Conservation (phyloP, 2,797 vertebrate species). For the Gadopsis bispinosus region DNA sequence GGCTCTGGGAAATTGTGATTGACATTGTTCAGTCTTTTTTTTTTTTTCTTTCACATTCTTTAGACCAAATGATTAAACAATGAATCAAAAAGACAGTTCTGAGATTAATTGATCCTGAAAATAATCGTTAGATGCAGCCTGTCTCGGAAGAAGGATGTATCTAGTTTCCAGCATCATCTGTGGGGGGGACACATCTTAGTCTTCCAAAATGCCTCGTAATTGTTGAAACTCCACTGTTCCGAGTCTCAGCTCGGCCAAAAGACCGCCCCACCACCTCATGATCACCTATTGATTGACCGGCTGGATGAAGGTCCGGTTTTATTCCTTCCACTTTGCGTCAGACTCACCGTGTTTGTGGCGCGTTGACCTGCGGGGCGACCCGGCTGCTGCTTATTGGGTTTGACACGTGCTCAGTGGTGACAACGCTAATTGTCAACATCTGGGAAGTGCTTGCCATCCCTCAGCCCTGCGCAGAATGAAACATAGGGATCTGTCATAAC, state of each 20-base stretch:
- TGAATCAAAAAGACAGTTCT: background rate
- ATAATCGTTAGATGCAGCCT: background rate
- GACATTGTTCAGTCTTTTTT: background rate
- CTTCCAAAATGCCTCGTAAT: background rate
- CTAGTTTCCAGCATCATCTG: conserved; percentile 2
- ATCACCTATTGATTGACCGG: conserved; percentile 62
- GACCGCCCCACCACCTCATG: conserved; percentile 26
- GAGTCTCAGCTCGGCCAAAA: background rate
- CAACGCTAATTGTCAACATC: conserved; percentile 84
- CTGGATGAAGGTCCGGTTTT: conserved; percentile 39
- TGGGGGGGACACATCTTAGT: background rate
- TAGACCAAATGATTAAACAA: background rate
- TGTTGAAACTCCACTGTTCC: background rate
- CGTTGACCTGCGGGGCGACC: conserved; percentile 59
- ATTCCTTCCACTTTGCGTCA: conserved; percentile 23
- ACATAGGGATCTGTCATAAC: conserved; percentile 77
- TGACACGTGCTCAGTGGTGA: conserved; percentile 77
- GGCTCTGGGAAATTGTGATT: background rate
- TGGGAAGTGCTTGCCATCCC: conserved; percentile 72
- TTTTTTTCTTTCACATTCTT: background rate
- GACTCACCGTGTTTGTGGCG: conserved; percentile 31
- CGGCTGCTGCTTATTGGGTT: conserved; percentile 61
- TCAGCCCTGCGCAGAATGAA: conserved; percentile 53
- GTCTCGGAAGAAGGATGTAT: background rate
- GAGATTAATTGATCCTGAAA: background rate